These are phyloP conservation scores for Gonioctena quinquepunctata DNA, from an alignment of 1,140 invertebrate genomes.

Conservation along the genomic window DNA sequence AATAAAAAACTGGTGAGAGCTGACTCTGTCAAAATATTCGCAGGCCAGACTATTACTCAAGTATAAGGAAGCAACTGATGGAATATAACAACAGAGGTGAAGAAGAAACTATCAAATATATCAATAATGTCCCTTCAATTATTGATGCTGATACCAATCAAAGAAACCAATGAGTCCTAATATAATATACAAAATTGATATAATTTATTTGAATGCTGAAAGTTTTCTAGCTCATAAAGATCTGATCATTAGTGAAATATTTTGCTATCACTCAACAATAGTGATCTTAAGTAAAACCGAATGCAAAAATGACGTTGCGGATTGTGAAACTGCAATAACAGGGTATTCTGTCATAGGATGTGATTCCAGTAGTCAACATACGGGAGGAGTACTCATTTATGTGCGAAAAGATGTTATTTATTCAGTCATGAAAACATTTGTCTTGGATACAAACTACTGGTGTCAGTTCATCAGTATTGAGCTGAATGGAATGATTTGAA, in stretches of 20 bases:
- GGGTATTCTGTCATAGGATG: neutral
- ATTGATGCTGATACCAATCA: neutral
- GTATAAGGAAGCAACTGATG: neutral
- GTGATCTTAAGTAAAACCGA: too few species aligned
- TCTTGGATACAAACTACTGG: neutral
- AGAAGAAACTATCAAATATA: too few species aligned
- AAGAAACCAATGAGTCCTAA: neutral
- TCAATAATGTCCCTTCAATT: neutral
- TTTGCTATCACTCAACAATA: neutral
- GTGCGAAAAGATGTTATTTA: neutral
- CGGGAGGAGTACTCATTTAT: neutral
- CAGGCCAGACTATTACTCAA: neutral
- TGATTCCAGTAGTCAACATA: neutral
- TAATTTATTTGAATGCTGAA: neutral
- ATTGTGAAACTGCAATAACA: too few species aligned
- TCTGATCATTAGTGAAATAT: too few species aligned
- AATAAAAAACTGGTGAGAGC: neutral
- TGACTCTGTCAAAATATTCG: neutral
- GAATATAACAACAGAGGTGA: too few species aligned
- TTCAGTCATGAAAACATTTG: neutral
- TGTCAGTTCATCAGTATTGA: neutral
- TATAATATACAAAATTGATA: slow-evolving; percentile 1
- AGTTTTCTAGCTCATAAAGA: neutral
- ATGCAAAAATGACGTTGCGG: too few species aligned
- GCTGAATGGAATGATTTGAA: neutral